Evolutionary conservation across 2,797 vertebrate genomes (phyloP), one percentile per base, ranked within the genome.

Genomic region (Myotis myotis): DNA sequence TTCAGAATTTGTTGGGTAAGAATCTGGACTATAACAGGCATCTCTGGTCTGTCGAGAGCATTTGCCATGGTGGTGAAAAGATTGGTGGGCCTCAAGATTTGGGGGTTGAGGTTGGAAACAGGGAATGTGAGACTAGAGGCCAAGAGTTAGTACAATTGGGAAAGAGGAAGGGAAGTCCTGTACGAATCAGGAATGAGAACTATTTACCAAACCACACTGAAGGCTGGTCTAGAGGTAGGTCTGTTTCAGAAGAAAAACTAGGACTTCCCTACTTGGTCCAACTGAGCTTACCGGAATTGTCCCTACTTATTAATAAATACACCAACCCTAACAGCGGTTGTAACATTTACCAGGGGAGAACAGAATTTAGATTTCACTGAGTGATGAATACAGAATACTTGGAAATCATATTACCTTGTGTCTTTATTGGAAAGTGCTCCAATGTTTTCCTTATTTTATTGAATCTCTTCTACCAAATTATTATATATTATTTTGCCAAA

Each of bases 211-310:
- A 44, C 17, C 22, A n/a, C 47, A 8, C 10, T 72, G 51, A 92
- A 64, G 9, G n/a, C 1, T 71, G 23, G n/a, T 76, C 36, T 25
- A 25, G 60, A 81, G 28, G 23, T 60, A 62, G 15, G 20, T 80
- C 36, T 68, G 8, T 80, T 82, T 88, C 60, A 76, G 22, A 89
- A 93, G 64, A 83, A 93, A 91, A 83, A 62, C 25, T 20, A 87
- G 25, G 11, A 70, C 57, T 91, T 87, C 3, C 16, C 1, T 74
- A 28, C 19, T 47, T 79, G 8, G 28, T 79, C 23, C 71, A 41
- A 89, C 3, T 36, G 72, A 74, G 12, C 7, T 5, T 74, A 62
- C 89, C 36, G 25, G 0, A 71, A 62, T 87, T 74, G 17, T 44
- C 10, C 36, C 12, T 15, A 76, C 15, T 91, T 85, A 38, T 47